A percentile compares a stretch with the other conserved stretches of the same genome.
phyloP scores from a whole-genome alignment of 2,888 invertebrate genomes.

The Stenichneumon culpator region DNA sequence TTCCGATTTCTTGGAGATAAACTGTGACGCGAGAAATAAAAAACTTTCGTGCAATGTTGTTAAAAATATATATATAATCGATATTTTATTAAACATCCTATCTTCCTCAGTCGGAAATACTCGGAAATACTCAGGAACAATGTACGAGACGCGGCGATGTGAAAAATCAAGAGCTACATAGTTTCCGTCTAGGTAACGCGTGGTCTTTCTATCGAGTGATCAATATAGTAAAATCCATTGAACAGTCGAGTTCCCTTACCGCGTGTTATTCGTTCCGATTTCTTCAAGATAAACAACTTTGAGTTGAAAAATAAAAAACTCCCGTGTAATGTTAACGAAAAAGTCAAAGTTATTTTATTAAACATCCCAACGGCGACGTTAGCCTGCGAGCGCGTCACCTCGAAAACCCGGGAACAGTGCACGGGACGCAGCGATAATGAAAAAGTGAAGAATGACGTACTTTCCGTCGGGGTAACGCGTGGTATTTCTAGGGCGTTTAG shows the following conservation, averaged over 20 bases:
- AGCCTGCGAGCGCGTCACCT: background rate
- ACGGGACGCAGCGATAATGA: background rate
- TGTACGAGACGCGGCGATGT: background rate
- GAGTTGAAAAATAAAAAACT: background rate
- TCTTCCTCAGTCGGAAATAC: no score
- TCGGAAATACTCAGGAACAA: background rate
- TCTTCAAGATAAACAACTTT: background rate
- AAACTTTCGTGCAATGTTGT: background rate
- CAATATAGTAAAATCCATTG: conserved; percentile 72
- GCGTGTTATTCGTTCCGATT: background rate
- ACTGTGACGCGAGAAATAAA: background rate
- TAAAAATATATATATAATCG: background rate
- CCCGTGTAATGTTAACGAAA: background rate
- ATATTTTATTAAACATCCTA: no score
- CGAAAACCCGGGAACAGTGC: background rate
- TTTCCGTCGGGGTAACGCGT: background rate
- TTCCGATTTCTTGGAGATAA: background rate
- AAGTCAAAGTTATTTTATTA: no score
- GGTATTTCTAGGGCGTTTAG: background rate
- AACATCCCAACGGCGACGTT: background rate
- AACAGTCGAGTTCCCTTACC: background rate
- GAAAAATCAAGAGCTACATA: no score
- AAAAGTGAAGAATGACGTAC: background rate
- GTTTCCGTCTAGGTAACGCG: no score
- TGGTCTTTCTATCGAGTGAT: conserved; percentile 76